Evolutionary conservation across 2,113 vertebrate species (phyloP), one percentile per base, ranked within the genome.

Genomic region (Callionymus lyra): DNA sequence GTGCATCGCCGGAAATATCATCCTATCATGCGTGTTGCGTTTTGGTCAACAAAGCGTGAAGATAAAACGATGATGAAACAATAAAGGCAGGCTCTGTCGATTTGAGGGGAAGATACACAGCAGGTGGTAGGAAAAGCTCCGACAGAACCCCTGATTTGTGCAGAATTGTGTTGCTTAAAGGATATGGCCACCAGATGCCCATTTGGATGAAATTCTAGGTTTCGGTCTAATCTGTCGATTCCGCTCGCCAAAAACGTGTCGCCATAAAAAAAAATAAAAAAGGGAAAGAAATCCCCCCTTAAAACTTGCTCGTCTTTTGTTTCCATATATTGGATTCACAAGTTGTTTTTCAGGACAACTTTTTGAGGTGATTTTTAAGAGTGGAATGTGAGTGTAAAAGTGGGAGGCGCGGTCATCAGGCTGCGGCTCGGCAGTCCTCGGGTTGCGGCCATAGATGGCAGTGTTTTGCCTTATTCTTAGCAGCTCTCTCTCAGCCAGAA

Each of bases 371-470:
- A 27, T 27, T 27, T 27, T 27, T 27, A 27, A 27, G 21, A 27
- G 21, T 27, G 21, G 8, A 27, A 27, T 27, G 21, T n/a, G 21
- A 27, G 21, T 8, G 4, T 27, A 5, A 27, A 27, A 27, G 21
- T 27, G 21, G 21, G 21, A 27, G 21, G 21, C 68, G 68, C 76
- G 68, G 62, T 59, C 57, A 60, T 55, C 60, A 68, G 68, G 65
- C 70, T 76, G 59, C 57, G 73, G 54, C 48, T 71, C 59, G 63
- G 81, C 82, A 83, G 74, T 84, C 72, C 77, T 82, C 41, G 62
- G 54, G 59, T 70, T 64, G 53, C 58, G 70, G 89, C 92, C 86
- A 90, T 92, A 95, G 91, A 87, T 91, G 90, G 92, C 90, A 87
- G 88, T 87, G 79, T 91, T 85, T 84, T 85, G 80, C 90, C 88